Conservation (phyloP, 92 coral and sea anemone species). For the Montipora capitata region DNA sequence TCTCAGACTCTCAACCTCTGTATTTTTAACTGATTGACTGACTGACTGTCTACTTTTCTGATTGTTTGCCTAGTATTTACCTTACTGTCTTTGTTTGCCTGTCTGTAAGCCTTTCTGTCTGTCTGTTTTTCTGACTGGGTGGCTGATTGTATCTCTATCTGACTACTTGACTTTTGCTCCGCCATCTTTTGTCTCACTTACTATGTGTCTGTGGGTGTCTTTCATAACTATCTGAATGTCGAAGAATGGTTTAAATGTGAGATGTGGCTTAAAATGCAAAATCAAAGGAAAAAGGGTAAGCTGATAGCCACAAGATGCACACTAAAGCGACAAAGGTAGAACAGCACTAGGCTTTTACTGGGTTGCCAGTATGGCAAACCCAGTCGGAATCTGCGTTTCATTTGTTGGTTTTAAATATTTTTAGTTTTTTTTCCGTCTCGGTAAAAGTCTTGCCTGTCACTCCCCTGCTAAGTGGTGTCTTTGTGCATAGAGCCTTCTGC, state of each 20-base stretch:
- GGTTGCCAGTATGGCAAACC: too few relatives aligned
- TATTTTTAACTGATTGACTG: not conserved
- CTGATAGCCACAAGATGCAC: constrained; percentile 9
- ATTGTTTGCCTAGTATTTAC: too few relatives aligned
- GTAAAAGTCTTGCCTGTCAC: too few relatives aligned
- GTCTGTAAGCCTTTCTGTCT: not conserved
- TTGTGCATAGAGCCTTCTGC: too few relatives aligned
- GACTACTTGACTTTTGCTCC: not conserved
- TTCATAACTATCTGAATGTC: constrained; percentile 2
- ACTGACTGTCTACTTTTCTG: too few relatives aligned
- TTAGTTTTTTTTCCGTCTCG: too few relatives aligned
- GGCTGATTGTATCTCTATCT: constrained; percentile 29
- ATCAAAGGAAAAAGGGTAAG: constrained; percentile 22
- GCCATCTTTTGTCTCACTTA: not conserved
- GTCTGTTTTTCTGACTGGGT: too few relatives aligned
- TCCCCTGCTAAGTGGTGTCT: too few relatives aligned
- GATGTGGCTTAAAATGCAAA: constrained; percentile 8
- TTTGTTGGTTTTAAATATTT: too few relatives aligned
- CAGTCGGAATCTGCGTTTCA: too few relatives aligned
- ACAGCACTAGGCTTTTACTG: not conserved
- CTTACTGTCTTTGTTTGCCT: not conserved
- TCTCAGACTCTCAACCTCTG: constrained; percentile 18
- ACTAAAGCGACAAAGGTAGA: not conserved
- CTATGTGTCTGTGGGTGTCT: too few relatives aligned
- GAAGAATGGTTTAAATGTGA: not conserved